Conservation (phyloP, 2,888 invertebrate species). For the Drosophila dives region DNA sequence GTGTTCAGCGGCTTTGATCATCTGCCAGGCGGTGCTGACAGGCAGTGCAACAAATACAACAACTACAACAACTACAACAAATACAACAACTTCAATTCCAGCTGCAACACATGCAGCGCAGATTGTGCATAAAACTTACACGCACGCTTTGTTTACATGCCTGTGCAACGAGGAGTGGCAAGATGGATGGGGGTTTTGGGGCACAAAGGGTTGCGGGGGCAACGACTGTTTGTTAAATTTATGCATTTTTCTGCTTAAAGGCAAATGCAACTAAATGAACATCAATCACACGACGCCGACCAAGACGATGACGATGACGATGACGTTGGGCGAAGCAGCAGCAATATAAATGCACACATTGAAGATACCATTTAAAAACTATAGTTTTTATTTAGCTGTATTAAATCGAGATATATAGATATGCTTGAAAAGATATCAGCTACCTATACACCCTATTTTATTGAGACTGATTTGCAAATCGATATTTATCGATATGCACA, state of each 20-base stretch:
- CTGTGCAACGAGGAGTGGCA: not conserved
- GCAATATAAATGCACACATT: not conserved
- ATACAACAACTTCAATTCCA: conserved; percentile 7
- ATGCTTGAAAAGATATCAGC: not conserved
- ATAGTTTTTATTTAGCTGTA: not conserved
- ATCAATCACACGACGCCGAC: conserved; percentile 80
- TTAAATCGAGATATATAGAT: not conserved
- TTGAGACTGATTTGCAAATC: not conserved
- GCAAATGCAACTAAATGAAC: conserved; percentile 82
- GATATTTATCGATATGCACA: conserved; percentile 4
- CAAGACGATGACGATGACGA: conserved; percentile 33
- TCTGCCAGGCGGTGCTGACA: conserved; percentile 69
- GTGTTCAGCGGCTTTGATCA: conserved; percentile 71
- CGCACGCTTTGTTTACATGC: conserved; percentile 68
- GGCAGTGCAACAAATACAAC: conserved; percentile 43
- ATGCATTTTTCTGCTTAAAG: conserved; percentile 82
- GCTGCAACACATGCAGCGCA: conserved; percentile 71
- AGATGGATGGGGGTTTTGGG: not conserved
- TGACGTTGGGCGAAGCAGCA: conserved; percentile 17
- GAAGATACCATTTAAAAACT: not conserved
- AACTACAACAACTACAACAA: conserved; percentile 7
- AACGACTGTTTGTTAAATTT: conserved; percentile 77
- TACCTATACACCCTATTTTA: not conserved
- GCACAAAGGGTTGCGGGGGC: conserved; percentile 4
- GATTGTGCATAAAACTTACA: conserved; percentile 74